phyloP scores from a whole-genome alignment of 2,113 vertebrate genomes.

The Rhinoptilus africanus region DNA sequence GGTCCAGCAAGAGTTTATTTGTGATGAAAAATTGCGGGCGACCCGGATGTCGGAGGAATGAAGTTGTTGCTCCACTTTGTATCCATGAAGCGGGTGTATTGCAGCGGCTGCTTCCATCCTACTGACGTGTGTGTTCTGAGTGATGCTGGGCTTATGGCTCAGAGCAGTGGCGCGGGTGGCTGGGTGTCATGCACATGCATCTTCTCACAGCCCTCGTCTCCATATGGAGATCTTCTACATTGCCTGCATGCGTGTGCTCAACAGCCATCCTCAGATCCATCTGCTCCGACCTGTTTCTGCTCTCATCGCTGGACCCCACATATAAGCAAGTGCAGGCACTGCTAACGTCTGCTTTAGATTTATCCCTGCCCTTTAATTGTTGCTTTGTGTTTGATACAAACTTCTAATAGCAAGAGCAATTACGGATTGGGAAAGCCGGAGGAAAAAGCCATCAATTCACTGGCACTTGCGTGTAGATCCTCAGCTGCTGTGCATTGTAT shows the following conservation, averaged over 20 bases:
- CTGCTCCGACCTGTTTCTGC: not conserved
- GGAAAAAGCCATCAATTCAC: not conserved
- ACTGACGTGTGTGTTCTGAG: accelerated
- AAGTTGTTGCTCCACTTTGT: not conserved
- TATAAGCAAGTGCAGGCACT: not conserved
- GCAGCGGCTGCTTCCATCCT: not conserved
- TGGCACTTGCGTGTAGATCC: not conserved
- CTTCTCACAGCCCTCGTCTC: not conserved
- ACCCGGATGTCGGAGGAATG: not conserved
- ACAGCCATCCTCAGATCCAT: not conserved
- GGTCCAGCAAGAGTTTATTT: not conserved
- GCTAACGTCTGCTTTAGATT: not conserved
- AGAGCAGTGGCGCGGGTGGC: accelerated
- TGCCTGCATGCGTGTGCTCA: not conserved
- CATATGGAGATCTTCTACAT: not conserved
- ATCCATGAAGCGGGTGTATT: not conserved
- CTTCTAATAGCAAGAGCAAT: not conserved
- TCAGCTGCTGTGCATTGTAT: not conserved
- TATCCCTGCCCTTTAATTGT: not conserved
- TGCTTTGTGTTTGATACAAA: not conserved
- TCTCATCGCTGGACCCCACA: not conserved
- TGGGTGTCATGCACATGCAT: not conserved
- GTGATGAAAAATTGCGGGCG: not conserved
- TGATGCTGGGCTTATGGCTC: not conserved
- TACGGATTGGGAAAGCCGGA: accelerated